Base-by-base conservation (phyloP, 2,113 vertebrate genomes). In the Himantopus leucocephalus region DNA sequence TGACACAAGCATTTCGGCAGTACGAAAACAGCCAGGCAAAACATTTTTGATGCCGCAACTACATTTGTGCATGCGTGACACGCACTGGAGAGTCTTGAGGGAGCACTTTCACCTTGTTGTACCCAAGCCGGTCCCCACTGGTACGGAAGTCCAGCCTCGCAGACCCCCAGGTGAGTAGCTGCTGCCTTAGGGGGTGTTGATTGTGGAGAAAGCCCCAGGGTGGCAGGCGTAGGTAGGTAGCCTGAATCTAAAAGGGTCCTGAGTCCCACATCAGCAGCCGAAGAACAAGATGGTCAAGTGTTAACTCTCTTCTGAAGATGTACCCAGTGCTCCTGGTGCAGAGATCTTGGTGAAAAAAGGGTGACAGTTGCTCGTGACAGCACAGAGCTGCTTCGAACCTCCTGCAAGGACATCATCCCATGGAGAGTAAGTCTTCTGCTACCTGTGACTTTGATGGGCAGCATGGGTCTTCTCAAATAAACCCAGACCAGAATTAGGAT, bases 1-100 rank as follows among this genome's bases (percentile, higher is more conserved):
- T 34, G 47, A 27, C 47, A 12, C 6, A 52, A 71, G 8, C 0
- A 0, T 75, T 95, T 88, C 43, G 52, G 29, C 0, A 0, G 14
- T 34, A 60, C 0, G 6, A 27, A 78, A 88, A 72, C 27, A 26
- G 43, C n/a, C 24, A 37, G 29, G 32, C 4, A 32, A 58, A 89
- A 84, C 8, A 26, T 62, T 74, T 74, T 55, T 74, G 68, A 58
- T 81, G 47, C 50, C 2, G 3, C 1, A 1, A 26, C n/a, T 68
- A 14, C n/a, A 43, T 63, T 58, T 78, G 43, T 34, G 20, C 39
- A 2, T 16, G 12, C 13, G 12, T 79, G 39, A 62, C 2, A 4
- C 35, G 17, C 45, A 59, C 14, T 60, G 35, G 22, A 20, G 82
- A 11, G 35, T 47, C 62, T 52, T 32, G 52, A 64, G 56, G 9